Evolutionary conservation across 2,113 vertebrate genomes (phyloP).

Genomic region (Pterocles burchelli): DNA sequence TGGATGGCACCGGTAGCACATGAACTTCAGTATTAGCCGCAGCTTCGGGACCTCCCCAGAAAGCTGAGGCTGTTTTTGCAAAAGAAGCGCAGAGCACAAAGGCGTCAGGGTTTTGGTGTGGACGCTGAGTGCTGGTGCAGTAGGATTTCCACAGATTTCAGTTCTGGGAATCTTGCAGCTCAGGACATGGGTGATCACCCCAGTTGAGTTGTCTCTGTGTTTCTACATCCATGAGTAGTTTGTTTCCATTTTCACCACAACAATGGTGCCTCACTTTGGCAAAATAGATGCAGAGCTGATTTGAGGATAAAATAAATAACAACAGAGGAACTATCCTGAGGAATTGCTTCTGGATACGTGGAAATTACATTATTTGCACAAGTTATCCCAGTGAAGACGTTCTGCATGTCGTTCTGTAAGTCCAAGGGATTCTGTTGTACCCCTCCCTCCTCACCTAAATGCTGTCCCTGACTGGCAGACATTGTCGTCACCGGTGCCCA

Average conservation of each 20-base stretch:
- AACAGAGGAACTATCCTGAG: background rate
- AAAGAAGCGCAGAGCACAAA: background rate
- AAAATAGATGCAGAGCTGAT: background rate
- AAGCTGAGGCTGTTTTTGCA: background rate
- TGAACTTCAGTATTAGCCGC: background rate
- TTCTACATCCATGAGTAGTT: background rate
- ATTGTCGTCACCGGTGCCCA: rapidly evolving
- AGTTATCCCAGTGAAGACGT: background rate
- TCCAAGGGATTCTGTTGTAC: background rate
- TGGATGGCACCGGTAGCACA: conserved; percentile 44
- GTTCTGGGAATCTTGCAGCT: background rate
- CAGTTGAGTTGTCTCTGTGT: background rate
- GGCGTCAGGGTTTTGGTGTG: background rate
- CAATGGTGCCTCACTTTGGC: background rate
- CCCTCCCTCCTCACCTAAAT: background rate
- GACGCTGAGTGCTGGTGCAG: background rate
- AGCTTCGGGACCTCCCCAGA: background rate
- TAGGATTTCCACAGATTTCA: background rate
- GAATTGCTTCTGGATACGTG: background rate
- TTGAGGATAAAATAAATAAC: background rate
- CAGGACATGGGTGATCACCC: background rate
- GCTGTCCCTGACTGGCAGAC: background rate
- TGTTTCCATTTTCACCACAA: background rate
- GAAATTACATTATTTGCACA: background rate
- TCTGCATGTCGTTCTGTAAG: background rate